Evolutionary conservation across 2,797 vertebrate genomes (phyloP).

Genomic region (Pseudomugil tenellus): DNA sequence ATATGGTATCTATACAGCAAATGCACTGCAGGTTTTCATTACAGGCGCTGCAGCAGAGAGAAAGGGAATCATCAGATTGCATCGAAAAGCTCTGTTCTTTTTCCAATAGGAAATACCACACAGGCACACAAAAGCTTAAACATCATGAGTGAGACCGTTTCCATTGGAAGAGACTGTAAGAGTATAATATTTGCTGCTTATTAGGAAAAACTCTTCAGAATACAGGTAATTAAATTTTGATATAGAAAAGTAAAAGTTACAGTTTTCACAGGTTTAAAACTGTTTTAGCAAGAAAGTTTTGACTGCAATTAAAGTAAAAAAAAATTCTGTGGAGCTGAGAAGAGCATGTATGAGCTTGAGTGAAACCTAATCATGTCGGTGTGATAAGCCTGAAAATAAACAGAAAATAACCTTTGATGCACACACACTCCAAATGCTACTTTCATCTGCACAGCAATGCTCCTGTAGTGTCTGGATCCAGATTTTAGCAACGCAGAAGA

Average conservation of each 20-base stretch:
- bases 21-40: conserved; percentile 76
- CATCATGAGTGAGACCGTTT: conserved; percentile 30
- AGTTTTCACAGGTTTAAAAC: conserved; percentile 4
- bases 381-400: neutral
- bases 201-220: conserved; percentile 23
- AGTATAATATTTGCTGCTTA: conserved; percentile 33
- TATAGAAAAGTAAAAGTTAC: neutral
- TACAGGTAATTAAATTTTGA: conserved; percentile 3
- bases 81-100: conserved; percentile 75
- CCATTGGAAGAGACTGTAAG: conserved; percentile 47
- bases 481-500: conserved; percentile 21
- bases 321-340: conserved; percentile 4
- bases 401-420: neutral
- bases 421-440: neutral
- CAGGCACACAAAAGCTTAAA: conserved; percentile 22
- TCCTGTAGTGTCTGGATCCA: neutral
- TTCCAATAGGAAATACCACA: conserved; percentile 81
- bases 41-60: conserved; percentile 72
- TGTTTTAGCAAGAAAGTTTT: conserved; percentile 9
- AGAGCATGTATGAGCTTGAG: conserved; percentile 26
- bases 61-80: conserved; percentile 70
- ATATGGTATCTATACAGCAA: conserved; percentile 56
- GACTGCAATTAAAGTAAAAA: conserved; percentile 2
- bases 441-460: neutral
- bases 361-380: conserved; percentile 27